Percentiles rank a stretch among this genome's conserved stretches.
These are phyloP conservation scores for Phengaris alcon DNA, from an alignment of 2,888 invertebrate species.

Conservation along the genomic window DNA sequence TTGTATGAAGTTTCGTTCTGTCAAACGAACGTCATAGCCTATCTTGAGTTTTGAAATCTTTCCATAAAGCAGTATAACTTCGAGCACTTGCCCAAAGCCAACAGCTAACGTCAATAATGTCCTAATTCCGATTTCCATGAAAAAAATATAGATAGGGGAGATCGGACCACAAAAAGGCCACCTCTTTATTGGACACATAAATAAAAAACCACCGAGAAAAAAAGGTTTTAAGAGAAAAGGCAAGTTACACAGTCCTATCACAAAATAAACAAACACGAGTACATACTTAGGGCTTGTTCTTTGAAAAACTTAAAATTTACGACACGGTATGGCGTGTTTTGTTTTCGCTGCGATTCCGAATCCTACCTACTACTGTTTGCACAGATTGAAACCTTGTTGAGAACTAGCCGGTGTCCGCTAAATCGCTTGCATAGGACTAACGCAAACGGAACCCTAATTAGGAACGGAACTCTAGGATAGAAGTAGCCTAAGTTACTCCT, in stretches of 20 bases:
- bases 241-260: slow-evolving; percentile 75
- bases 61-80: not conserved
- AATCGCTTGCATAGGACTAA: no score
- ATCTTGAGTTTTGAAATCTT: no score
- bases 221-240: slow-evolving; percentile 64
- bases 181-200: slow-evolving; percentile 69
- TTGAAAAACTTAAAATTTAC: slow-evolving; percentile 74
- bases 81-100: not conserved
- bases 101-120: slow-evolving; percentile 36
- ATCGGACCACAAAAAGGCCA: slow-evolving; percentile 57
- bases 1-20: no score
- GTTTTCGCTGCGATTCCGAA: slow-evolving; percentile 20
- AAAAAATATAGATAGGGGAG: slow-evolving; percentile 61
- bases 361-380: slow-evolving; percentile 7
- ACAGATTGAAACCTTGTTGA: not conserved
- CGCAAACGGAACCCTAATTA: no score
- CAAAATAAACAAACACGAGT: slow-evolving; percentile 74
- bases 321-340: slow-evolving; percentile 59
- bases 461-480: no score
- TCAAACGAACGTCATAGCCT: no score
- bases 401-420: no score
- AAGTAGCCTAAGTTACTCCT: no score
- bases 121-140: slow-evolving; percentile 61
- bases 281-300: slow-evolving; percentile 73
- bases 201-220: slow-evolving; percentile 54